Conservation (phyloP, 2,888 invertebrate species). For the Stenodema calcarata region DNA sequence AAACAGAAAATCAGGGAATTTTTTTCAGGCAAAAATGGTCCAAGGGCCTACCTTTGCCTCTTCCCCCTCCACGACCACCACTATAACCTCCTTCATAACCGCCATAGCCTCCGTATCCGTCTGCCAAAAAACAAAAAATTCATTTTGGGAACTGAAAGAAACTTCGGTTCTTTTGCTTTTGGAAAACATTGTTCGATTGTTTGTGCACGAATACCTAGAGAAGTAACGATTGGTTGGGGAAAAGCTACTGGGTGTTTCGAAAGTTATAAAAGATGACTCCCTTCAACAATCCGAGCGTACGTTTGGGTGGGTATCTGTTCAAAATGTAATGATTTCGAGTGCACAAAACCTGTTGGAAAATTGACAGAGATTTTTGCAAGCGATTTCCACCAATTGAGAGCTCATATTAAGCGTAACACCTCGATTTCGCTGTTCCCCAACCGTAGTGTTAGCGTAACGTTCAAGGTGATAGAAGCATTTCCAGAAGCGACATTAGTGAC, state of each 20-base stretch:
- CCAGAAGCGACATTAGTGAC: background rate
- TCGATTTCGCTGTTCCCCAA: background rate
- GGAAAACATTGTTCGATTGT: background rate
- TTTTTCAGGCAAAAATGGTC: background rate
- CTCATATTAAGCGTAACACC: background rate
- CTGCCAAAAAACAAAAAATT: slow-evolving; percentile 55
- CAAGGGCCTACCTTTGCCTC: slow-evolving; percentile 63
- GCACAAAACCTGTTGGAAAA: no score
- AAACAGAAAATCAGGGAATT: background rate
- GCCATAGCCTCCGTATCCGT: slow-evolving; percentile 80
- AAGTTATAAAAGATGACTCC: background rate
- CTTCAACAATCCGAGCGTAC: no score
- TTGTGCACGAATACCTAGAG: background rate
- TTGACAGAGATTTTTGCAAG: no score
- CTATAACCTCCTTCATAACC: slow-evolving; percentile 86
- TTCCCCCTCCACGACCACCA: slow-evolving; percentile 80
- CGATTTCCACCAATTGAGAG: no score
- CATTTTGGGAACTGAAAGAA: background rate
- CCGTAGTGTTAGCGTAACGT: background rate
- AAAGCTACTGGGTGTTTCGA: background rate
- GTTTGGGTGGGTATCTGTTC: no score
- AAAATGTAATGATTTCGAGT: no score
- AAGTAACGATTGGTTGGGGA: background rate
- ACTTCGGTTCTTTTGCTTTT: background rate
- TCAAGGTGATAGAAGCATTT: background rate